Conservation (phyloP, 2,797 vertebrate genomes). For the Leucoraja ocellata region DNA sequence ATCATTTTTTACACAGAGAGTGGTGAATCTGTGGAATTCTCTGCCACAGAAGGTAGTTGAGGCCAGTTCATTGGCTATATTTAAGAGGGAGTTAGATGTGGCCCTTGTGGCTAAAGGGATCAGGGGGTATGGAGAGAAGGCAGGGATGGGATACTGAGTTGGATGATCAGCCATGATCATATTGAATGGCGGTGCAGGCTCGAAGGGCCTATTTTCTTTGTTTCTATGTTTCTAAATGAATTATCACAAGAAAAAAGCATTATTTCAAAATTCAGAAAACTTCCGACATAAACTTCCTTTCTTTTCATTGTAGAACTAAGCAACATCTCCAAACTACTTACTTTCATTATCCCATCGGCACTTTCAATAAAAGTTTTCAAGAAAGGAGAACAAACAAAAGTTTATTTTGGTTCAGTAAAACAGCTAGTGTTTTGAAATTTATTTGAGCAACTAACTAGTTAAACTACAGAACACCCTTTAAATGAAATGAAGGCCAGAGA, state of each 20-base stretch:
- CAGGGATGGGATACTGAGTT: too few relatives aligned
- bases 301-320: background rate
- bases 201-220: too few relatives aligned
- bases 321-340: background rate
- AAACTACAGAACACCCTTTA: background rate
- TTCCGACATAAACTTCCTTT: background rate
- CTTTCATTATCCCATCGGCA: background rate
- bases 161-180: too few relatives aligned
- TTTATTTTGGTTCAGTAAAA: background rate
- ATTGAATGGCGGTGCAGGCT: too few relatives aligned
- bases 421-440: background rate
- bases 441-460: background rate
- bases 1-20: too few relatives aligned
- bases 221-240: background rate
- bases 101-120: too few relatives aligned
- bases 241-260: background rate
- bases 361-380: background rate
- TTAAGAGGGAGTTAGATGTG: too few relatives aligned
- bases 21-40: too few relatives aligned
- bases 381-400: background rate
- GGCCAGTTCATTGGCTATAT: too few relatives aligned
- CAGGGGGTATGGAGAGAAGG: too few relatives aligned
- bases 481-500: background rate
- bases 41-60: too few relatives aligned
- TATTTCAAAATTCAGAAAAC: background rate